A percentile compares a stretch with the other conserved stretches of the same genome.
These are phyloP conservation scores for Eufriesea mexicana DNA, from an alignment of 1,140 invertebrate species.

Conservation along the genomic window DNA sequence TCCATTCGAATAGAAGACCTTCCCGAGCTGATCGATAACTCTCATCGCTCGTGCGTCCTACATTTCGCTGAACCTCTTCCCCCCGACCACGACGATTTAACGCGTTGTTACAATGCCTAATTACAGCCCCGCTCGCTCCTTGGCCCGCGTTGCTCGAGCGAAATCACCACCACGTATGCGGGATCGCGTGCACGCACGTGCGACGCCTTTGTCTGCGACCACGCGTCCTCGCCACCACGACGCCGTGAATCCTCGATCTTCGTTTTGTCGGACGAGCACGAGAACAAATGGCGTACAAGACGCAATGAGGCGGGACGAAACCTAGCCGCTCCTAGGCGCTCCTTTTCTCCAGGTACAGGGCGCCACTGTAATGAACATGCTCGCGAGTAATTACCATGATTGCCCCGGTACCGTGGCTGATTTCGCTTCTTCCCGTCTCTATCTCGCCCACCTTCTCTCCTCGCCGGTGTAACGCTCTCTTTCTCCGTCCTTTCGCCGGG, in stretches of 20 bases:
- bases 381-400: conserved; percentile 67
- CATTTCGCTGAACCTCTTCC: not conserved
- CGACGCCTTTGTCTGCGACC: not conserved
- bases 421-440: conserved; percentile 24
- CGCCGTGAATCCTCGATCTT: conserved; percentile 22
- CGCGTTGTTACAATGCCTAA: not conserved
- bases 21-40: not conserved
- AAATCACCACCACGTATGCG: not conserved
- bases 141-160: not conserved
- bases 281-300: conserved; percentile 33
- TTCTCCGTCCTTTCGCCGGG: conserved; percentile 25
- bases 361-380: conserved; percentile 57
- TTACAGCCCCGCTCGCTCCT: not conserved
- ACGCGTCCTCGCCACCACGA: not conserved
- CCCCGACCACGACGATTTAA: not conserved
- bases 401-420: conserved; percentile 51
- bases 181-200: not conserved
- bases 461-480: not conserved
- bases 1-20: not conserved
- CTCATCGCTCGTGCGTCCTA: no score
- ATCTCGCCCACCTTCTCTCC: not conserved
- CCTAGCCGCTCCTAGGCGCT: conserved; percentile 63
- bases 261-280: conserved; percentile 24
- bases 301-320: conserved; percentile 60
- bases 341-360: conserved; percentile 28